Evolutionary conservation across 2,113 vertebrate species (phyloP).

Genomic region (Crotalus tigris): DNA sequence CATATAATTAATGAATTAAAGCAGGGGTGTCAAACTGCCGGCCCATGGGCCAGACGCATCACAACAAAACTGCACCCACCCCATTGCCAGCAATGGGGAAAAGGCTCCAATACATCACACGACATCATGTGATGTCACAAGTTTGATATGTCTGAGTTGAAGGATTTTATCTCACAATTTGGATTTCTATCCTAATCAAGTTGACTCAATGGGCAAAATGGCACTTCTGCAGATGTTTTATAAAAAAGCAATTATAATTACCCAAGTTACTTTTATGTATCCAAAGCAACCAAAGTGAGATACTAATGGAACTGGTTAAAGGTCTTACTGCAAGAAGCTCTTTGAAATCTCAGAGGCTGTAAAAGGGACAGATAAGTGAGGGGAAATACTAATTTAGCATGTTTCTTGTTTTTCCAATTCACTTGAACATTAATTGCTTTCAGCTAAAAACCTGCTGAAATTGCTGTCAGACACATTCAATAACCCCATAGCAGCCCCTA

Average conservation of each 20-base stretch:
- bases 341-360: not conserved
- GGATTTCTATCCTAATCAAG: not conserved
- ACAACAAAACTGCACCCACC: too few relatives aligned
- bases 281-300: not conserved
- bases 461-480: conserved; percentile 61
- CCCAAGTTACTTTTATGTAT: not conserved
- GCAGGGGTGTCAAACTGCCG: too few relatives aligned
- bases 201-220: not conserved
- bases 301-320: not conserved
- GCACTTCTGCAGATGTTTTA: not conserved
- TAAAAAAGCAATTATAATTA: not conserved
- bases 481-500: conserved; percentile 56
- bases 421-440: conserved; percentile 56
- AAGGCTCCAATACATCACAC: too few relatives aligned
- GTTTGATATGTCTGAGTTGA: too few relatives aligned
- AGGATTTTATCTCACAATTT: not conserved
- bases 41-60: too few relatives aligned
- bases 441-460: conserved; percentile 57
- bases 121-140: too few relatives aligned
- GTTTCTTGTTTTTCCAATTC: conserved; percentile 31
- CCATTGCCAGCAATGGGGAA: too few relatives aligned
- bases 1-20: conserved; percentile 5
- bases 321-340: conserved; percentile 19
- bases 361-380: conserved; percentile 27
- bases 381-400: conserved; percentile 35